Conservation (phyloP, 2,797 vertebrate species). For the Phrynocephalus guinanensis region DNA sequence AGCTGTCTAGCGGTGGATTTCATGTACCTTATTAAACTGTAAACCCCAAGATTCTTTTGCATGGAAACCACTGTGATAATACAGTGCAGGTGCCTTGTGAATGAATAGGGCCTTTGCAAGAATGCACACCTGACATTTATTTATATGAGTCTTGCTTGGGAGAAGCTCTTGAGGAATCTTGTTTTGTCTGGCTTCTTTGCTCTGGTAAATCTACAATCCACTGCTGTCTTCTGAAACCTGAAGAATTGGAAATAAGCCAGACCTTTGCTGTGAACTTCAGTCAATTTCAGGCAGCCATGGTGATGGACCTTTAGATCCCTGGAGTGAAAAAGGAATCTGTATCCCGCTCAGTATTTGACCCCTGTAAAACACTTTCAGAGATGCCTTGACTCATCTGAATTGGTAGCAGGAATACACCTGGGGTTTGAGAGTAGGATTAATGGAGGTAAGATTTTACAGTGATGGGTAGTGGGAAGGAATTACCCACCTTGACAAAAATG, state of each 20-base stretch:
- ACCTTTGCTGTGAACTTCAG: background rate
- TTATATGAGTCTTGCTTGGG: background rate
- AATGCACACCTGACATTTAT: background rate
- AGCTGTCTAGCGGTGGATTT: too few species aligned
- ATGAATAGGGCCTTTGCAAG: background rate
- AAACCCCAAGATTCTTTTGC: background rate
- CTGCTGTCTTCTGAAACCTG: background rate
- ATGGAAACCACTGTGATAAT: too few species aligned
- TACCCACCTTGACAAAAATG: background rate
- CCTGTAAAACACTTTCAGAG: background rate
- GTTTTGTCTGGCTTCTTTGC: background rate
- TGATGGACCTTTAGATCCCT: background rate
- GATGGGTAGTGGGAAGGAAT: fast-evolving
- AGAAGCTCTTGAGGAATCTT: background rate
- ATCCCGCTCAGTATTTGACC: fast-evolving
- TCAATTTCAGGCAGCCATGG: background rate
- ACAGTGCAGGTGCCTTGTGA: too few species aligned
- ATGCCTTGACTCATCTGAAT: background rate
- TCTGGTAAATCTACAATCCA: background rate
- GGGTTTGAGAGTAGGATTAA: background rate
- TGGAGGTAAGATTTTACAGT: conserved; percentile 17
- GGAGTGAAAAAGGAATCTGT: background rate
- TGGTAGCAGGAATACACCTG: conserved; percentile 13
- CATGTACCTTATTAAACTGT: background rate
- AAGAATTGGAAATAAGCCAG: background rate